Base-by-base conservation (phyloP, 1,140 invertebrate species). In the Rhynchophorus ferrugineus region DNA sequence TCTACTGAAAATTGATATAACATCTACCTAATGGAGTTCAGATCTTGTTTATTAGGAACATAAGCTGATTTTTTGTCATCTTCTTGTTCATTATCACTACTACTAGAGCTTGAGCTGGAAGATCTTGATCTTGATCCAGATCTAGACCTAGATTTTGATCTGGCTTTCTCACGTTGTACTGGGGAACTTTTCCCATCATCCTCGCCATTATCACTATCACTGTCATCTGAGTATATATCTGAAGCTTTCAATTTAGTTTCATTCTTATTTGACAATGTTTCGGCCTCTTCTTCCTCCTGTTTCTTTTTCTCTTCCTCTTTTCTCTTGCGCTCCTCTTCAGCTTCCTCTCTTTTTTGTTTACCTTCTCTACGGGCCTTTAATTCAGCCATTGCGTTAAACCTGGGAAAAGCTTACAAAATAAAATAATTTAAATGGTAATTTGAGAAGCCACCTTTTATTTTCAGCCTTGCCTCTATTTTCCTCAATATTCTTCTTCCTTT, bases 141-240 rank as follows among this genome's bases (percentile, higher is more conserved):
- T 8, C 51, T 46, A 1, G 54, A 60, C 13, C 55, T 48, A 13
- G 54, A 57, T 18, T 53, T 7, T 11, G 54, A 47, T n/a, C 42
- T 38, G 9, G 20, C 49, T 37, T 50, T 45, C 7, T 54, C 56
- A 6, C 21, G 22, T 20, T 13, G 16, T 2, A 17, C 22, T 16
- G 51, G 51, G 5, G 51, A 54, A n/a, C 41, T 54, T 47, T 18
- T 18, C 2, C 8, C 51, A 14, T 41, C 44, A 24, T 43, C 44
- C 6, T 68, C 53, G 43, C 76, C 77, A 24, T 66, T 82, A 58
- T 84, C 87, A 50, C 84, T 90, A 7, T 87, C 90, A 57, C 90
- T 92, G 57, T 95, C 92, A 69, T 96, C 93, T 0, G 92, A 95
- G 70, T 96, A 96, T 60, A 96, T 92, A 71, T 97, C 93, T 0